Base-by-base conservation (phyloP, 2,113 vertebrate genomes). In the Ursus arctos region DNA sequence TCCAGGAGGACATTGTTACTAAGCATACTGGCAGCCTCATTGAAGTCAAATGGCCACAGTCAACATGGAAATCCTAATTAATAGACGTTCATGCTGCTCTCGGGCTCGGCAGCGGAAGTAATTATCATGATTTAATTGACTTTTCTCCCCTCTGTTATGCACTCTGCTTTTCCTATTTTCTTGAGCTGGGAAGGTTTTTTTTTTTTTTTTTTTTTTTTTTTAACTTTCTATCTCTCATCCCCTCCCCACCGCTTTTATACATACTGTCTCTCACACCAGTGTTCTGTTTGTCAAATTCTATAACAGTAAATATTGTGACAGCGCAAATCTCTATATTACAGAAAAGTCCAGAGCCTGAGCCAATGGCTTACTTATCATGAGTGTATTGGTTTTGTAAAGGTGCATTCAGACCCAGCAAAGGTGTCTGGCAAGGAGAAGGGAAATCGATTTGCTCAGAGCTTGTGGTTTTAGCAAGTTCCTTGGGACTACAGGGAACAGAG, bases 61-160 rank as follows among this genome's bases (percentile, higher is more conserved):
- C 98, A 97, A 92, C 65, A 40, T 91, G 71, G 82, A 93, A 88
- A 97, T 96, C 95, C 97, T 98, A 98, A 98, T 98, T 98, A 98
- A 98, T 95, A 97, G 96, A 82, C 0, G 12, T 28, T 94, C 95
- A 21, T 7, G 61, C 96, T 88, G 96, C 97, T 97, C 93, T 87
- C 0, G 21, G 96, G 97, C 96, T 77, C 0, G 16, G 79, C 63
- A 47, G 88, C 61, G 33, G 97, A 97, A 98, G 97, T 98, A 96
- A 98, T 98, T 98, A 96, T 94, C 95, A 49, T 97, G 97, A 97
- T 97, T 98, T 98, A 98, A 98, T 98, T 98, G 98, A 98, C 98
- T 98, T 97, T 95, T 96, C 85, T 96, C 96, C 94, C 91, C 82
- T 96, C 95, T 85, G 88, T 93, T 96, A 82, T 79, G 88, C 96